These are phyloP conservation scores for Epinephelus cyanopodus DNA, from an alignment of 2,113 vertebrate species.

Conservation along the genomic window DNA sequence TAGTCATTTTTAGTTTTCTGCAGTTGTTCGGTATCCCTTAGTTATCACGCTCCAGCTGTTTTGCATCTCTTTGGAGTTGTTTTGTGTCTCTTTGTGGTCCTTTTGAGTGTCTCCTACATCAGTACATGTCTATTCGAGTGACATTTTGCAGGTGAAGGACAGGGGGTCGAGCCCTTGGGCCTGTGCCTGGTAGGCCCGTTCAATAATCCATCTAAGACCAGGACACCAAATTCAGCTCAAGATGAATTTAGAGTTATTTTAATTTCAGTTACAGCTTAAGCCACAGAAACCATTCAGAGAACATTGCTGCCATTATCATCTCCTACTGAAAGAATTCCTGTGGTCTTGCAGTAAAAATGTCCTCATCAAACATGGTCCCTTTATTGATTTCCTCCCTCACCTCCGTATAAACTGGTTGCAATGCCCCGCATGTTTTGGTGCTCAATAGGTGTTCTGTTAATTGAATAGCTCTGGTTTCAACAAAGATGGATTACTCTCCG, in stretches of 20 bases:
- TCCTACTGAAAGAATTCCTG: too few species aligned
- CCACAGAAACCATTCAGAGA: background rate
- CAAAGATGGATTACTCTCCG: slow-evolving; percentile 10
- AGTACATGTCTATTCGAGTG: too few species aligned
- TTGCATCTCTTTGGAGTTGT: too few species aligned
- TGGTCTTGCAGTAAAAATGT: background rate
- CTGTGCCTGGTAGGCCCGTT: too few species aligned
- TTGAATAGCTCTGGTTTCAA: background rate
- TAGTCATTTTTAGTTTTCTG: too few species aligned
- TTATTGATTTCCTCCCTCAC: slow-evolving; percentile 22
- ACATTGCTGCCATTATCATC: background rate
- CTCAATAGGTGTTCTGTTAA: slow-evolving; percentile 6
- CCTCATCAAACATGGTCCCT: background rate
- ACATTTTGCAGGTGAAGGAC: too few species aligned
- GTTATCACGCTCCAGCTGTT: too few species aligned
- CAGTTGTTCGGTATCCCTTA: too few species aligned
- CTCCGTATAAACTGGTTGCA: background rate
- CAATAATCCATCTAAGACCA: too few species aligned
- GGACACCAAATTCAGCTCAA: background rate
- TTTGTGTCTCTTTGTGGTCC: too few species aligned
- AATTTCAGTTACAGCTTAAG: background rate
- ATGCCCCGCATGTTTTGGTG: background rate
- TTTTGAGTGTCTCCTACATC: too few species aligned
- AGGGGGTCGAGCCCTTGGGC: too few species aligned
- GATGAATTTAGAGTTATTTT: background rate